phyloP scores from a whole-genome alignment of 1,140 invertebrate genomes.

The Drosophila santomea region DNA sequence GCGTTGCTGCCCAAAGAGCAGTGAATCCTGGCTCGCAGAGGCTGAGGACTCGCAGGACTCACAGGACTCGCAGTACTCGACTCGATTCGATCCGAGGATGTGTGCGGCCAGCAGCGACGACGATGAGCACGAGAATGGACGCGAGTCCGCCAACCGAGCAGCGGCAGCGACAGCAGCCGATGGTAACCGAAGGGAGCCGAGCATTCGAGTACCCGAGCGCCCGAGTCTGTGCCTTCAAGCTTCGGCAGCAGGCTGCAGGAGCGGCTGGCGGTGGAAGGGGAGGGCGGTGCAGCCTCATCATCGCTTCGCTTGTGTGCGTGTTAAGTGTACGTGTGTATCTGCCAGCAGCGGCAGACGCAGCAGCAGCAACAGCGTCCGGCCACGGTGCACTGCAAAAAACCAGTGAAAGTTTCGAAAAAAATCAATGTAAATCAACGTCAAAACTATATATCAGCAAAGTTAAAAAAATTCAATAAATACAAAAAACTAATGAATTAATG shows the following conservation, averaged over 20 bases:
- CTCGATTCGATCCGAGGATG: conserved; percentile 38
- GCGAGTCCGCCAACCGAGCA: conserved; percentile 15
- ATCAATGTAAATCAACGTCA: too few relatives aligned
- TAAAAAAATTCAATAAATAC: too few relatives aligned
- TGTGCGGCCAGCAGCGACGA: conserved; percentile 73
- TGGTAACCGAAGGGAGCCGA: conserved; percentile 3
- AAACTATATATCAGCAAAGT: too few relatives aligned
- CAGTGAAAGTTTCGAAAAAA: not conserved
- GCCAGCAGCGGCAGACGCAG: conserved; percentile 26
- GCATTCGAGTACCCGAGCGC: not conserved
- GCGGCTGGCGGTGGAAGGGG: not conserved
- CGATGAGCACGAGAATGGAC: conserved; percentile 74
- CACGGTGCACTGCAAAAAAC: conserved; percentile 3
- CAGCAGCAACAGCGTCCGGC: conserved; percentile 59
- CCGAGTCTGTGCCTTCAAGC: conserved; percentile 8
- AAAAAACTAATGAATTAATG: too few relatives aligned
- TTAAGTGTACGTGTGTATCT: conserved; percentile 62
- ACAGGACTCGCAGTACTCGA: not conserved
- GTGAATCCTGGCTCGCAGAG: conserved; percentile 40
- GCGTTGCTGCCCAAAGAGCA: conserved; percentile 61
- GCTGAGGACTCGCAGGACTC: conserved; percentile 20
- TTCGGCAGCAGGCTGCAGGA: not conserved
- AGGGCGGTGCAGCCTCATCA: conserved; percentile 54
- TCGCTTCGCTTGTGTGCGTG: conserved; percentile 55
- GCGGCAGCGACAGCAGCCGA: conserved; percentile 7